These are phyloP conservation scores for Xanthia icteritia DNA, from an alignment of 2,888 invertebrate genomes.

Conservation along the genomic window DNA sequence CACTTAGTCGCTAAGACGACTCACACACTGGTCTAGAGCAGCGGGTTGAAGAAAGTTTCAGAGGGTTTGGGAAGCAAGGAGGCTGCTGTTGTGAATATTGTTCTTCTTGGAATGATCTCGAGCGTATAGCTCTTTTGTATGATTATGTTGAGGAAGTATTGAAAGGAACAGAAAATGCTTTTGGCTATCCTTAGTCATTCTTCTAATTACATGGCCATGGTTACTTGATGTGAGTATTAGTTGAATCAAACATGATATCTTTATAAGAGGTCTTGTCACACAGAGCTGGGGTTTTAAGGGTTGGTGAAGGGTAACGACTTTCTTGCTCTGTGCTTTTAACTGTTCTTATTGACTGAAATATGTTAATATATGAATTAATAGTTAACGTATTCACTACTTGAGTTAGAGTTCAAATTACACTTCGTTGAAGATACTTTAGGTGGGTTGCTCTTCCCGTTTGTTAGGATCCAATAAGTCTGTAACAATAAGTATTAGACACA, in stretches of 20 bases:
- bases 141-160: neutral
- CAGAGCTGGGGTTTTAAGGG: neutral
- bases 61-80: neutral
- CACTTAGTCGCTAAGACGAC: conserved; percentile 89
- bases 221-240: neutral
- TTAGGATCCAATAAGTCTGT: neutral
- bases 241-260: neutral
- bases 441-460: neutral
- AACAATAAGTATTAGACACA: conserved; percentile 25
- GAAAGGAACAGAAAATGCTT: neutral
- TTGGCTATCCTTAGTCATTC: neutral
- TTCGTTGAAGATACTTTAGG: neutral
- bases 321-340: neutral
- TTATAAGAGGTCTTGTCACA: neutral
- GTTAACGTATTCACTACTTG: no score
- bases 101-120: neutral
- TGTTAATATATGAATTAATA: neutral
- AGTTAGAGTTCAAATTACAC: neutral
- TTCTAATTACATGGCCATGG: neutral
- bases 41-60: conserved; percentile 29
- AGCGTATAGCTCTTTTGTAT: neutral
- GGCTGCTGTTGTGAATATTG: neutral
- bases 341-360: neutral
- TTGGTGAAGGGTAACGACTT: neutral
- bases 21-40: conserved; percentile 79